Base-by-base conservation (phyloP, 2,888 invertebrate species). In the Amblyjoppa proteus region DNA sequence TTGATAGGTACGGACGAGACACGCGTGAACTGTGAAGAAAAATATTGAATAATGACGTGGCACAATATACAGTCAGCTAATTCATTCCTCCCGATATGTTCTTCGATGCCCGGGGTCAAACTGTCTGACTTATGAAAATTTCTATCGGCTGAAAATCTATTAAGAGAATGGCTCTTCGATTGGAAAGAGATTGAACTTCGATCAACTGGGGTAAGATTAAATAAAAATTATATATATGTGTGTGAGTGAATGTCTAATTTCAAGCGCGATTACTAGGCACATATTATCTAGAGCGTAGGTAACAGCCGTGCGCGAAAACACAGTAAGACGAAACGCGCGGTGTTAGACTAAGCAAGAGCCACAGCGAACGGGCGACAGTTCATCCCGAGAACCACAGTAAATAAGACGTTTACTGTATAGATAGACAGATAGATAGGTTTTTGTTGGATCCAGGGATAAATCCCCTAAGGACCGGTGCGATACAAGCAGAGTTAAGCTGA, bases 11-110 rank as follows among this genome's bases (percentile, higher is more conserved):
- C 41, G 53, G 53, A 56, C 76, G 41, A 41, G 51, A 76, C 68
- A 53, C 77, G 68, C 68, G 77, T 77, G 66, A 77, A 68, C 68
- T 16, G 68, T 28, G 25, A 28, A 56, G 77, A 77, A 81, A 74
- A 56, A 77, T 68, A 81, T 81, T 81, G 80, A 81, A 81, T 74
- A 45, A 74, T 81, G 80, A 81, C 73, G 28, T 31, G 34, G 80
- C 73, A 58, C 28, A 9, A 66, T 68, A 58, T 45, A 34, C 51
- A 11, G 6, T 16, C 66, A 25, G 53, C 51, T 68, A 53, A 76
- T 76, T 68, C 53, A 38, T 53, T 68, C 38, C 16, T 53, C 13
- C 34, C 20, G 61, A 49, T 76, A 13, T 25, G 6, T 66, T 34
- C 16, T 76, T 6, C 16, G 49, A 34, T 16, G 1, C 64, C 16